Base-by-base conservation (phyloP, 53 echinoderm and acorn worm genomes). In the Echinometra lucunter region DNA sequence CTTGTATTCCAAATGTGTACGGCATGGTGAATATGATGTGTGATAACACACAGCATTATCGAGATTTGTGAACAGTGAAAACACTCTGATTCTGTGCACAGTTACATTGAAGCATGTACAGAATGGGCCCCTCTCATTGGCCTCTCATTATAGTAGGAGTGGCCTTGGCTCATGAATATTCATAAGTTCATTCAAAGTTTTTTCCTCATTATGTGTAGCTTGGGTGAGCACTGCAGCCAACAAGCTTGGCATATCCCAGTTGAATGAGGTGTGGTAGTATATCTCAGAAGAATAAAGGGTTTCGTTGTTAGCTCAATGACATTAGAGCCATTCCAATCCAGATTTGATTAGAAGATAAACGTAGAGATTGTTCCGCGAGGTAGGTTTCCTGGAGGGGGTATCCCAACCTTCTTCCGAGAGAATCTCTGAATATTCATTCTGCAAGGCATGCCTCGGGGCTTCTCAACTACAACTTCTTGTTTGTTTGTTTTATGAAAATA, bases 341-440 rank as follows among this genome's bases (percentile, higher is more conserved):
- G 85, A 85, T 85, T 85, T 85, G 85, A 85, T 85, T 85, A 85
- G 85, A n/a, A 85, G 47, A 85, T 85, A 85, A 85, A 85, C 49
- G 85, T 85, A 25, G 85, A 85, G 85, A 85, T 85, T 85, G 85
- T 85, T n/a, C 28, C 2, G 30, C 47, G 85, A 49, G n/a, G n/a
- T 85, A 10, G 19, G 78, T 78, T 78, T 78, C 78, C 78, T 78
- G 32, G 72, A 32, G 35, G 13, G 35, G 28, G 72, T 35, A 16
- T 40, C 18, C 9, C 1, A 37, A 42, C 11, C 69, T 21, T 78
- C 42, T 21, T 23, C 40, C 0, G 78, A 42, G 78, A 42, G 78
- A 78, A 75, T 18, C 75, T 40, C 21, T 38, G 18, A 78, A 78
- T 78, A 42, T 78, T 78, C 42, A 69, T 69, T 69, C 69, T 69